Base-by-base conservation (phyloP, 1,140 invertebrate genomes). In the Drosophila santomea region DNA sequence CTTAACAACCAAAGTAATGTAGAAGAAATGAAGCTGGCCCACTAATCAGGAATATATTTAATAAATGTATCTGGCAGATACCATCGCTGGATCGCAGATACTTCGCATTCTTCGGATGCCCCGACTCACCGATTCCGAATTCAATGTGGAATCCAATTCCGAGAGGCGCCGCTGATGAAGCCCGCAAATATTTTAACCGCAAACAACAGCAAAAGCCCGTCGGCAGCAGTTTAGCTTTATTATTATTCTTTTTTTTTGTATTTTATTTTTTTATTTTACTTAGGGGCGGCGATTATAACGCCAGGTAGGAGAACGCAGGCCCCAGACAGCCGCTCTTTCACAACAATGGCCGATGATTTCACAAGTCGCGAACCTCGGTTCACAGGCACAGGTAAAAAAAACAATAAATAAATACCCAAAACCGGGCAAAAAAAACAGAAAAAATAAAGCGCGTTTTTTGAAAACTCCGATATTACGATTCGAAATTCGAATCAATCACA, bases 171-270 rank as follows among this genome's bases (percentile, higher is more conserved):
- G 61, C 3, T 58, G 60, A 66, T 72, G 64, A 81, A 78, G 74
- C 79, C 83, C 79, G 79, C 61, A 82, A 86, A 78, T 66, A 79
- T 83, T 73, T 68, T 48, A 86, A 88, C 82, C 82, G 83, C 82
- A 86, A 83, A 69, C 63, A 67, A 67, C 66, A 39, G 25, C 60
- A 28, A 62, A 35, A 62, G 51, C 43, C 38, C 64, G 81, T 85
- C 59, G 50, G 28, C 56, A 36, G 23, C 47, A 38, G 48, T 68
- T 36, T 60, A 43, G 28, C 6, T 57, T 57, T 20, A 45, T 15
- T 4, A 11, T 44, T 45, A 20, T 17, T 43, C 14, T 23, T 45
- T 45, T 17, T 17, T 32, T 61, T 8, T 32, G 4, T 25, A 0
- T 25, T 25, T n/a, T 7, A 17, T 43, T 43, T 43, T 15, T 41